Evolutionary conservation across 2,797 vertebrate species (phyloP).

Genomic region (Pantherophis alleghaniensis): DNA sequence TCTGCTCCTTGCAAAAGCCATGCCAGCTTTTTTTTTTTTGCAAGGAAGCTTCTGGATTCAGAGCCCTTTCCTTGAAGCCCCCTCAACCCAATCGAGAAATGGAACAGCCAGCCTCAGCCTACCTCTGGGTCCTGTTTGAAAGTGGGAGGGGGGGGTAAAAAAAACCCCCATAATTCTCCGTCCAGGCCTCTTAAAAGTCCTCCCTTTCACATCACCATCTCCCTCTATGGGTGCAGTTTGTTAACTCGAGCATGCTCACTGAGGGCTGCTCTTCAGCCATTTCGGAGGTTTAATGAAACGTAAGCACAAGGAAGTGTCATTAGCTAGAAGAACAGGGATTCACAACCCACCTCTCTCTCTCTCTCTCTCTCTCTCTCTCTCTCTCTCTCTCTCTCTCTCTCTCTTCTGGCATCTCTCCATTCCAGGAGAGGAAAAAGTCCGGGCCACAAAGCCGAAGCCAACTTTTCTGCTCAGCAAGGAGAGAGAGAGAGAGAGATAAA

Average conservation of each 20-base stretch:
- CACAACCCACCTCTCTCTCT: conserved; percentile 3
- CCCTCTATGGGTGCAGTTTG: conserved; percentile 72
- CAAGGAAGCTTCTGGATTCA: background rate
- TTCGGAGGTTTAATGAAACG: conserved; percentile 72
- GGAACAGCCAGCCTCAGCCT: conserved; percentile 68
- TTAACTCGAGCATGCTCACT: conserved; percentile 74
- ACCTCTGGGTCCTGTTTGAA: conserved; percentile 61
- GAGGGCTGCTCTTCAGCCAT: conserved; percentile 71
- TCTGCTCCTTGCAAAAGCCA: conserved; percentile 48
- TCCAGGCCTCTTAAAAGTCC: conserved; percentile 63
- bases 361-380: too few relatives aligned
- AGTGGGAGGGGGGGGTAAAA: background rate
- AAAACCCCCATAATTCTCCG: conserved; percentile 37
- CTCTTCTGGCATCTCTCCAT: conserved; percentile 10
- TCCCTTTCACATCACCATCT: conserved; percentile 71
- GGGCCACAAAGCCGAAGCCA: conserved; percentile 25
- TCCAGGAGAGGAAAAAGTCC: background rate
- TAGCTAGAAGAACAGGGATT: conserved; percentile 37
- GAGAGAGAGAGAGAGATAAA: background rate
- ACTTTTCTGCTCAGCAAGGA: conserved; percentile 19
- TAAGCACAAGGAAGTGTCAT: conserved; percentile 72
- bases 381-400: background rate
- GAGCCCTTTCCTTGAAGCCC: background rate
- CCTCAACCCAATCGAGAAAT: conserved; percentile 22
- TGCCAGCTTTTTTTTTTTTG: conserved; percentile 41